Conservation (phyloP, 2,888 invertebrate species). For the Tenodera sinensis region DNA sequence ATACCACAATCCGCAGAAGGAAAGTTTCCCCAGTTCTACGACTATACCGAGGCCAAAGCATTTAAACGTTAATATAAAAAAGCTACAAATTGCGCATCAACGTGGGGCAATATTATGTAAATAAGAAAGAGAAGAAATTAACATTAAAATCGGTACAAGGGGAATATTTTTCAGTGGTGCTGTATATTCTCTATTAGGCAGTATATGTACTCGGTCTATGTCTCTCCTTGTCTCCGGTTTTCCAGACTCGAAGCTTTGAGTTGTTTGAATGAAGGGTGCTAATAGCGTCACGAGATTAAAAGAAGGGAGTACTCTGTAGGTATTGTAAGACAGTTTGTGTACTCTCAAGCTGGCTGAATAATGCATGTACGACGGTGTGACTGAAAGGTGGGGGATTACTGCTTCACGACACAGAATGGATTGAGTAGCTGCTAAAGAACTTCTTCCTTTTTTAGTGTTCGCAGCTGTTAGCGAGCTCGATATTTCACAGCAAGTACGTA, state of each 20-base stretch:
- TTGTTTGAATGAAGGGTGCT: not conserved
- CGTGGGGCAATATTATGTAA: no score
- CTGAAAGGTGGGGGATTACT: not conserved
- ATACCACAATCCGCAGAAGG: no score
- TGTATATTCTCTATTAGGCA: no score
- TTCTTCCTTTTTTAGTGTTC: not conserved
- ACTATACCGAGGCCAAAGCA: no score
- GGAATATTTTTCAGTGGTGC: no score
- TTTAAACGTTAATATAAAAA: no score
- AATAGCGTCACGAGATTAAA: not conserved
- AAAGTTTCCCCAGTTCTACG: no score
- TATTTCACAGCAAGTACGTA: not conserved
- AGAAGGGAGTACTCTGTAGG: not conserved
- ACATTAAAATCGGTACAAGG: no score
- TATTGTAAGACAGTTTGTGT: not conserved
- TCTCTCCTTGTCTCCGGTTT: not conserved
- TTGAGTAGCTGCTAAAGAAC: not conserved
- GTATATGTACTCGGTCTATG: no score
- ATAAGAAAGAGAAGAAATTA: no score
- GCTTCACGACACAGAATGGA: not conserved
- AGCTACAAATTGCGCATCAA: no score
- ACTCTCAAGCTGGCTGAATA: not conserved
- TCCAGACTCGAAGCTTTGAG: not conserved
- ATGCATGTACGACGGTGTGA: not conserved
- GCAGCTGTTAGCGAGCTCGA: not conserved